Evolutionary conservation across 1,140 invertebrate species (phyloP).

Genomic region (Ceratina australensis): DNA sequence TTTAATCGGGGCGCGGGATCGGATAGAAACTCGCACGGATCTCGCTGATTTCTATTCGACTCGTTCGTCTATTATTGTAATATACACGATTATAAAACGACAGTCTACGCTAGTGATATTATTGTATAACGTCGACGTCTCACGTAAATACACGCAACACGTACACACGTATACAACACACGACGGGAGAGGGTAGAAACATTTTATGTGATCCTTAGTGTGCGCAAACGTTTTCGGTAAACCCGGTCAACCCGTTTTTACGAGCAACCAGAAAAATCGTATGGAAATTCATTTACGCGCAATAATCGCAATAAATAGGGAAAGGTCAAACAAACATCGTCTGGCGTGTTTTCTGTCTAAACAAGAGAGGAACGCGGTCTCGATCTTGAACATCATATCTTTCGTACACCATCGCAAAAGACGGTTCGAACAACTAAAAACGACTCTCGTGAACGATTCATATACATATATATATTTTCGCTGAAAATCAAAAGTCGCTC

Average conservation of each 20-base stretch:
- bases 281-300: too few species aligned
- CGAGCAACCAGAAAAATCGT: not conserved
- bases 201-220: slow-evolving; percentile 21
- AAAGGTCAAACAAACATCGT: not conserved
- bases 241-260: slow-evolving; percentile 4
- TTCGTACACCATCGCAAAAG: slow-evolving; percentile 9
- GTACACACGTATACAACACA: not conserved
- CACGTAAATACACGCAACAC: slow-evolving; percentile 1
- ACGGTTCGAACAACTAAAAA: slow-evolving; percentile 1
- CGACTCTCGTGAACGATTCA: slow-evolving; percentile 1
- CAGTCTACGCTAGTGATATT: slow-evolving; percentile 60
- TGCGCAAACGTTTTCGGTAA: slow-evolving; percentile 24
- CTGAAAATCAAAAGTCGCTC: slow-evolving; percentile 48
- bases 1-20: slow-evolving; percentile 53
- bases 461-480: not conserved
- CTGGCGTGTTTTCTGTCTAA: not conserved
- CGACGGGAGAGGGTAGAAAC: not conserved
- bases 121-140: slow-evolving; percentile 53
- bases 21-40: slow-evolving; percentile 62
- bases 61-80: slow-evolving; percentile 63
- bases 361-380: slow-evolving; percentile 3
- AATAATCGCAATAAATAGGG: not conserved
- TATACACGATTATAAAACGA: slow-evolving; percentile 53
- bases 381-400: slow-evolving; percentile 1
- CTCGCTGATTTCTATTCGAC: slow-evolving; percentile 59